Conservation (phyloP, 1,140 invertebrate species). For the Aphis craccivora region DNA sequence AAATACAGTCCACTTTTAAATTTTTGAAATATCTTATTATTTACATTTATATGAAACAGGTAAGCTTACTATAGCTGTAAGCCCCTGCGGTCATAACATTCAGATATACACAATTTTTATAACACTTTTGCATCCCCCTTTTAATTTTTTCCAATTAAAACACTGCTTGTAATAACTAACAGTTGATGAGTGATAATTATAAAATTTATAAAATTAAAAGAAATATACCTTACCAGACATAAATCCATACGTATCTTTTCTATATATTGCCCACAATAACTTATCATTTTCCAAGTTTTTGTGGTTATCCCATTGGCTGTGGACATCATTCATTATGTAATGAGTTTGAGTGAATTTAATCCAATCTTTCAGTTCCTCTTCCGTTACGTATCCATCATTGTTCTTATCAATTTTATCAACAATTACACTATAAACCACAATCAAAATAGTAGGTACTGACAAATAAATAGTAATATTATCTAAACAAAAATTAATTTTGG, state of each 20-base stretch:
- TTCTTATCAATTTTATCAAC: slow-evolving; percentile 94
- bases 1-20: no score
- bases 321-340: slow-evolving; percentile 91
- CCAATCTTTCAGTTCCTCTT: slow-evolving; percentile 94
- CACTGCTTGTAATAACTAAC: not conserved
- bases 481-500: not conserved
- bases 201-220: not conserved
- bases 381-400: slow-evolving; percentile 83
- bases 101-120: no score
- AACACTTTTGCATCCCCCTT: no score
- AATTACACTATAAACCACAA: slow-evolving; percentile 74
- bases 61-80: no score
- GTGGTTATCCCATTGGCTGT: slow-evolving; percentile 91
- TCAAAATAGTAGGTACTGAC: not conserved
- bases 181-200: not conserved
- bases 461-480: slow-evolving; percentile 11
- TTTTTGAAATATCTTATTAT: no score
- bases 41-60: no score
- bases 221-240: slow-evolving; percentile 71
- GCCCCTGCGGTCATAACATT: no score
- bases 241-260: slow-evolving; percentile 84
- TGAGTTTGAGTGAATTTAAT: slow-evolving; percentile 91
- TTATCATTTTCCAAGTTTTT: slow-evolving; percentile 80
- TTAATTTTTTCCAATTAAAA: no score
- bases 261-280: slow-evolving; percentile 86